Evolutionary conservation across 2,113 vertebrate genomes (phyloP).

Genomic region (Trachemys scripta): DNA sequence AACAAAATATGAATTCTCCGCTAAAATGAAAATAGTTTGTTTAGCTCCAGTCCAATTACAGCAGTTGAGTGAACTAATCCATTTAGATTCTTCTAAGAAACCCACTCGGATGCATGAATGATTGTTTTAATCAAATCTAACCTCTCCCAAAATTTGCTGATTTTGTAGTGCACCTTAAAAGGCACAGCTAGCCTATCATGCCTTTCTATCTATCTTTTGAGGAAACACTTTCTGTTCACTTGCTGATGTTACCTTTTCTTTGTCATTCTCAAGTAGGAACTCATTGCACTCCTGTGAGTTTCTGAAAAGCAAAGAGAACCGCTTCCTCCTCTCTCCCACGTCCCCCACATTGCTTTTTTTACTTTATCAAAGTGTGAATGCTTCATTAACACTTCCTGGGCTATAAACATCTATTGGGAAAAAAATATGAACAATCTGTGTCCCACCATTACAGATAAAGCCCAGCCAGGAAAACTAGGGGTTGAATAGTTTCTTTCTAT

Average conservation of each 20-base stretch:
- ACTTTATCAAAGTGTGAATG: slow-evolving; percentile 37
- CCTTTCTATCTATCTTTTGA: background rate
- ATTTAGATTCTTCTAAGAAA: background rate
- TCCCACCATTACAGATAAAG: background rate
- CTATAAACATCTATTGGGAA: slow-evolving; percentile 30
- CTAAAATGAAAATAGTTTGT: background rate
- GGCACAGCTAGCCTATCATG: background rate
- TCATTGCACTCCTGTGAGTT: background rate
- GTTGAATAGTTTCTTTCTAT: background rate
- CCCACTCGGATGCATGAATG: background rate
- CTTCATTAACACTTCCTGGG: slow-evolving; percentile 45
- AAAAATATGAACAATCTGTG: slow-evolving; percentile 19
- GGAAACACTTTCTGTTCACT: background rate
- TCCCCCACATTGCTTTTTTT: background rate
- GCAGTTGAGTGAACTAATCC: background rate
- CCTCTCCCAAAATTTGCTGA: background rate
- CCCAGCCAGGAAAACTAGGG: background rate
- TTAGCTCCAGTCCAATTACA: background rate
- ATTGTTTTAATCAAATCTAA: background rate
- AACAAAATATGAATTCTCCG: background rate
- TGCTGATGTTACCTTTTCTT: background rate
- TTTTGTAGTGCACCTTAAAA: background rate
- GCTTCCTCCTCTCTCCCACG: background rate
- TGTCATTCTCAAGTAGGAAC: background rate
- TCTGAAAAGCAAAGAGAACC: slow-evolving; percentile 7